A percentile compares a stretch with the other conserved stretches of the same genome.
These are phyloP conservation scores for Scaptomyza cyrtandrae DNA, from an alignment of 2,888 invertebrate genomes.

Conservation along the genomic window DNA sequence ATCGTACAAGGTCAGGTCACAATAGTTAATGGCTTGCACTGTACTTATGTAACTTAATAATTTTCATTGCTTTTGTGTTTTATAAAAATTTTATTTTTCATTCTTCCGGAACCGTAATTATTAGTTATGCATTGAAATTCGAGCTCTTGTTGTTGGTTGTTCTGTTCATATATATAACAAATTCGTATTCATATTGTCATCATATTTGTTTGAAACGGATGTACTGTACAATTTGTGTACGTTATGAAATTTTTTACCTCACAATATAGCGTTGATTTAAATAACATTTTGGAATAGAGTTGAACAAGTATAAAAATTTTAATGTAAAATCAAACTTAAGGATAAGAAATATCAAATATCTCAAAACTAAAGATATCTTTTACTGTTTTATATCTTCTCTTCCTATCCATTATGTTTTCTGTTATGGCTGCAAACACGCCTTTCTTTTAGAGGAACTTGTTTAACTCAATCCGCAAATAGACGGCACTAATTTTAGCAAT, in stretches of 20 bases:
- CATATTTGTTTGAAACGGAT: neutral
- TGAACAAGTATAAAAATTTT: too few relatives aligned
- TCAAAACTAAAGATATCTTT: too few relatives aligned
- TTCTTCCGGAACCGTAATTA: conserved; percentile 39
- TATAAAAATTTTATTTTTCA: conserved; percentile 12
- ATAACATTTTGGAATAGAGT: too few relatives aligned
- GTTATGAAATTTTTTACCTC: too few relatives aligned
- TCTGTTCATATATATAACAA: neutral
- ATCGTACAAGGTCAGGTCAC: conserved; percentile 27
- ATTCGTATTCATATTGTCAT: neutral
- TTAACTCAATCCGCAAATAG: conserved; percentile 31
- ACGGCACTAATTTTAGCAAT: conserved; percentile 42
- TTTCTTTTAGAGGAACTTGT: conserved; percentile 16
- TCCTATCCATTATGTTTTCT: too few relatives aligned
- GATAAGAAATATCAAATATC: too few relatives aligned
- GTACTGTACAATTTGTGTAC: too few relatives aligned
- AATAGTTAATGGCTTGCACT: neutral
- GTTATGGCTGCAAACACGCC: neutral
- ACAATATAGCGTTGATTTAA: too few relatives aligned
- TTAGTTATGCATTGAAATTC: neutral
- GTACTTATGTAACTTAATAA: conserved; percentile 25
- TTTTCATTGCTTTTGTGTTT: neutral
- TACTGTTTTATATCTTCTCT: neutral
- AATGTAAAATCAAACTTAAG: too few relatives aligned
- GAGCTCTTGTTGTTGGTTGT: conserved; percentile 1